Conservation (phyloP, 1,140 invertebrate species). For the Hydropsyche tenuis region DNA sequence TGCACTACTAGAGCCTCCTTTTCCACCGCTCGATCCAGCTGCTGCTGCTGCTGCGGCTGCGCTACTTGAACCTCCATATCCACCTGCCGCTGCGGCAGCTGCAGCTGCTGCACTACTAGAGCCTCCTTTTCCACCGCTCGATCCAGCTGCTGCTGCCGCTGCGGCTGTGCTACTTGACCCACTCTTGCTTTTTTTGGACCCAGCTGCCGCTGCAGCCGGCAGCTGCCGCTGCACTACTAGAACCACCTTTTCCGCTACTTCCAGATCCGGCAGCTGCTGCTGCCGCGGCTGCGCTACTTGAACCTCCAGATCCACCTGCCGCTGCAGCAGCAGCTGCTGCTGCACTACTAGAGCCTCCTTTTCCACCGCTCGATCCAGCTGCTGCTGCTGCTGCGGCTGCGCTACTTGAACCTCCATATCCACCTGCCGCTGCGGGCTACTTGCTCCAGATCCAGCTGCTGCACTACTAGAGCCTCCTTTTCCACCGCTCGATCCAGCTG, state of each 20-base stretch:
- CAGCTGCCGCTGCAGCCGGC: slow-evolving; percentile 54
- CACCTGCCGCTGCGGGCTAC: too few relatives aligned
- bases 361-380: not conserved
- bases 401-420: not conserved
- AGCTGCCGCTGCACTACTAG: slow-evolving; percentile 25
- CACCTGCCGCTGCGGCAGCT: not conserved
- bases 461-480: not conserved
- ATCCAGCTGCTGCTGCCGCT: slow-evolving; percentile 56
- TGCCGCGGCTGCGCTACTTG: not conserved
- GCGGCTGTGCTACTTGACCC: slow-evolving; percentile 57
- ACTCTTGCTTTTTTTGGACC: slow-evolving; percentile 53
- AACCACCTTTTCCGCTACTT: not conserved
- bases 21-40: not conserved
- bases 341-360: slow-evolving; percentile 1
- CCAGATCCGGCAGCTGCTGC: slow-evolving; percentile 5
- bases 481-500: not conserved
- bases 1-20: not conserved
- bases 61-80: not conserved
- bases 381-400: slow-evolving; percentile 1
- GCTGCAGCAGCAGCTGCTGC: slow-evolving; percentile 2
- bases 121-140: slow-evolving; percentile 45
- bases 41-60: slow-evolving; percentile 11
- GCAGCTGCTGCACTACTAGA: slow-evolving; percentile 49
- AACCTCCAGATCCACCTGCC: not conserved
- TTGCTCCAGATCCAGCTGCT: not conserved